Conservation (phyloP, 2,797 vertebrate genomes). For the Gymnoscopelus braueri region DNA sequence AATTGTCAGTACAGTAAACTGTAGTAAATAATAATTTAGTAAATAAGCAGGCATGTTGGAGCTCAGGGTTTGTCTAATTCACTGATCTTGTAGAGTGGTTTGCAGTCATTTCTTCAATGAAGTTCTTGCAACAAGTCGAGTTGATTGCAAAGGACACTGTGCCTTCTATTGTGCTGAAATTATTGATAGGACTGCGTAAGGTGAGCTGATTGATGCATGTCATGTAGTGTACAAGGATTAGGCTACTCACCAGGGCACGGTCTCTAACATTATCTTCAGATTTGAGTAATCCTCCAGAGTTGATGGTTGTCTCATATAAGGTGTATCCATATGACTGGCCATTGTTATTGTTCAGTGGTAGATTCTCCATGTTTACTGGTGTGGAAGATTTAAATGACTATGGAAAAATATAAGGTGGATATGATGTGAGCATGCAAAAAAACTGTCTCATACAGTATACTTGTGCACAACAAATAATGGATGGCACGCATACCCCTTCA, state of each 20-base stretch:
- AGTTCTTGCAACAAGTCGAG: neutral
- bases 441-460: neutral
- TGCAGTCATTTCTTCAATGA: no score
- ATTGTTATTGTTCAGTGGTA: conserved; percentile 84
- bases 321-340: conserved; percentile 93
- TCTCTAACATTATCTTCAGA: conserved; percentile 85
- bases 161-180: neutral
- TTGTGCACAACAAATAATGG: conserved; percentile 6
- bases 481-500: conserved; percentile 76
- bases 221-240: neutral
- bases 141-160: neutral
- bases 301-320: conserved; percentile 89
- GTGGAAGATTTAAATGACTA: conserved; percentile 83
- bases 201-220: neutral
- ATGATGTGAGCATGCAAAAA: neutral
- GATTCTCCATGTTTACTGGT: conserved; percentile 93
- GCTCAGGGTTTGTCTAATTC: no score
- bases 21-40: no score
- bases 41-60: no score
- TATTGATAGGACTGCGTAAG: neutral
- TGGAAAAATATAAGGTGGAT: neutral
- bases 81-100: no score
- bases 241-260: conserved; percentile 89
- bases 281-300: conserved; percentile 83
- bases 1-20: no score